phyloP scores from a whole-genome alignment of 2,888 invertebrate species.

The Pammene aurita region DNA sequence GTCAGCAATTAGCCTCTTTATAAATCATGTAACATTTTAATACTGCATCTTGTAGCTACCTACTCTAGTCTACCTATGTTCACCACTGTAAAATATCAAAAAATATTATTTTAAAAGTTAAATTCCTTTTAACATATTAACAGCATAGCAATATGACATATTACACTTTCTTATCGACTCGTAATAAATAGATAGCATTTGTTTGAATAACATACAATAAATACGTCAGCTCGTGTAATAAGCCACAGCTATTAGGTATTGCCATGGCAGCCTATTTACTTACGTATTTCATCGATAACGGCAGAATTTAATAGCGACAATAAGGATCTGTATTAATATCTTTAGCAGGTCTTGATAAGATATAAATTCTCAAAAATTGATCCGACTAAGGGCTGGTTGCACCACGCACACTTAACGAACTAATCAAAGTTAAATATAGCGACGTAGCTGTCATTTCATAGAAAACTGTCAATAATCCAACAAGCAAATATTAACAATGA shows the following conservation, averaged over 20 bases:
- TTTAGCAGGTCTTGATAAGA: constrained; percentile 42
- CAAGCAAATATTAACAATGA: no score
- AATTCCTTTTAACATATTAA: not conserved
- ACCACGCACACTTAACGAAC: not conserved
- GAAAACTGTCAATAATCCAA: no score
- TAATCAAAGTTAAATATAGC: not conserved
- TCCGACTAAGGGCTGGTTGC: no score
- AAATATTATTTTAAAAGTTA: no score
- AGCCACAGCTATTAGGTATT: constrained; percentile 14
- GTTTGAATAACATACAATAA: constrained; percentile 35
- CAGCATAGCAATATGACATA: constrained; percentile 7
- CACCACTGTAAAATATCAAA: no score
- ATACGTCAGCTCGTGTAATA: constrained; percentile 29
- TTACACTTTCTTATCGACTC: constrained; percentile 1
- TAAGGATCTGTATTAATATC: constrained; percentile 44
- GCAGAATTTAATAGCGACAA: constrained; percentile 45
- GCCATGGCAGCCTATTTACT: not conserved
- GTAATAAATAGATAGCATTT: constrained; percentile 9
- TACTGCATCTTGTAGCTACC: not conserved
- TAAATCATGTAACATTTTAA: not conserved
- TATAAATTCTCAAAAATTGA: constrained; percentile 12
- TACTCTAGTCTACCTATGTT: no score
- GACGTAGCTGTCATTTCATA: no score
- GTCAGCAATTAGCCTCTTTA: constrained; percentile 3
- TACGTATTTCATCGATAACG: constrained; percentile 38